Percentiles rank a stretch among this genome's conserved stretches.
phyloP scores from a whole-genome alignment of 2,797 vertebrate species.

The Luscinia megarhynchos region DNA sequence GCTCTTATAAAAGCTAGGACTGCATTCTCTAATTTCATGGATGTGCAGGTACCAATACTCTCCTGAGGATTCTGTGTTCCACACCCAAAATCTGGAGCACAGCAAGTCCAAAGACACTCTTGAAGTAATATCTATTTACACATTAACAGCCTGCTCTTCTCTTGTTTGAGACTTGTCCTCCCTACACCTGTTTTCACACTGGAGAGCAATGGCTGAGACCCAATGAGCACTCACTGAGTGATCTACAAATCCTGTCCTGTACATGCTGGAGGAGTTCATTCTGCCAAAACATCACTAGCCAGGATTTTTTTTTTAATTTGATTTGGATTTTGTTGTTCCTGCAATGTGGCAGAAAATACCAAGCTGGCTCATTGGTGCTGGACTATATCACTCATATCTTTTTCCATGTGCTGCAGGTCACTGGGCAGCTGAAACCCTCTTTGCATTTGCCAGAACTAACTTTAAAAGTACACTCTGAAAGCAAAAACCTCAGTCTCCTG shows the following conservation, averaged over 20 bases:
- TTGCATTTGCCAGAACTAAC: neutral
- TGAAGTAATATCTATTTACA: slow-evolving; percentile 48
- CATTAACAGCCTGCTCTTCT: slow-evolving; percentile 15
- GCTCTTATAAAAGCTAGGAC: slow-evolving; percentile 25
- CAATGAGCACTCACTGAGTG: neutral
- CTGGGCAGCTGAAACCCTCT: neutral
- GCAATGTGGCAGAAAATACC: neutral
- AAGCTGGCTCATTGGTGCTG: neutral
- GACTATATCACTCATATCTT: neutral
- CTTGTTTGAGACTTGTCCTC: neutral
- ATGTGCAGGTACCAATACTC: slow-evolving; percentile 56
- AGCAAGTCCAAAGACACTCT: slow-evolving; percentile 27
- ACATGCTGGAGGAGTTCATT: neutral
- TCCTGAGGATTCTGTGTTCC: slow-evolving; percentile 35
- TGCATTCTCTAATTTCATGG: slow-evolving; percentile 56
- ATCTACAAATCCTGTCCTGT: neutral
- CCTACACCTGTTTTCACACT: neutral
- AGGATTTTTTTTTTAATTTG: neutral
- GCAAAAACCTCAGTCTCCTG: neutral
- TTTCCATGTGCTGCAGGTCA: neutral
- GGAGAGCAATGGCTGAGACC: neutral
- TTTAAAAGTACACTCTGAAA: neutral
- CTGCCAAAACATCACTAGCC: neutral
- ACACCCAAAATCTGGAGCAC: slow-evolving; percentile 41
- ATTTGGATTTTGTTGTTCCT: neutral